phyloP scores from a whole-genome alignment of 2,888 invertebrate species.

The Aleiodes alternator region DNA sequence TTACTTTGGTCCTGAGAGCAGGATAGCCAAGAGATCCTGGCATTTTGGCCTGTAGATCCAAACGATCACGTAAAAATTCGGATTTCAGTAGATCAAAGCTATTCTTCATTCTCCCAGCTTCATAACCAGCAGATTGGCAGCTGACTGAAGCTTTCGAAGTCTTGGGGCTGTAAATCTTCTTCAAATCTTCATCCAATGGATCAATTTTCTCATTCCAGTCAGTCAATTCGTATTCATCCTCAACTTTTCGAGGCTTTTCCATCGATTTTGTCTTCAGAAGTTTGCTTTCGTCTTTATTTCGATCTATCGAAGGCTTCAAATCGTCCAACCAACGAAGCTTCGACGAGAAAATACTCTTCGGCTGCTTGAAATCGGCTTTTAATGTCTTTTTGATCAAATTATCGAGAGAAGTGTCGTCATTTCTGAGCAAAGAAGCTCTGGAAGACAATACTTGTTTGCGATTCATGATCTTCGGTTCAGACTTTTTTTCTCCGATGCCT shows the following conservation, averaged over 20 bases:
- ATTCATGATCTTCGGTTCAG: slow-evolving; percentile 51
- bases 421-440: slow-evolving; percentile 28
- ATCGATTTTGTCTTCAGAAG: not conserved
- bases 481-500: slow-evolving; percentile 12
- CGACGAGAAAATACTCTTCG: slow-evolving; percentile 55
- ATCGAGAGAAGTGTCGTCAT: slow-evolving; percentile 50
- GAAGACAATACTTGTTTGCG: slow-evolving; percentile 22
- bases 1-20: not conserved
- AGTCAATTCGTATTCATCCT: not conserved
- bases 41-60: not conserved
- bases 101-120: not conserved
- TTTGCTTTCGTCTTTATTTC: not conserved
- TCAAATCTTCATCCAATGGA: not conserved
- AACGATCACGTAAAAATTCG: not conserved
- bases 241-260: not conserved
- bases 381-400: slow-evolving; percentile 57
- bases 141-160: not conserved
- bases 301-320: slow-evolving; percentile 14
- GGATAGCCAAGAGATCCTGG: not conserved
- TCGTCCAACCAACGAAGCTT: slow-evolving; percentile 50
- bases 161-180: not conserved
- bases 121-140: not conserved
- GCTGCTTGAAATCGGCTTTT: slow-evolving; percentile 51
- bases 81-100: slow-evolving; percentile 1
- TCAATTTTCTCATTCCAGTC: slow-evolving; percentile 1